Evolutionary conservation across 2,888 invertebrate species (phyloP).

Genomic region (Cerceris ruficornis): DNA sequence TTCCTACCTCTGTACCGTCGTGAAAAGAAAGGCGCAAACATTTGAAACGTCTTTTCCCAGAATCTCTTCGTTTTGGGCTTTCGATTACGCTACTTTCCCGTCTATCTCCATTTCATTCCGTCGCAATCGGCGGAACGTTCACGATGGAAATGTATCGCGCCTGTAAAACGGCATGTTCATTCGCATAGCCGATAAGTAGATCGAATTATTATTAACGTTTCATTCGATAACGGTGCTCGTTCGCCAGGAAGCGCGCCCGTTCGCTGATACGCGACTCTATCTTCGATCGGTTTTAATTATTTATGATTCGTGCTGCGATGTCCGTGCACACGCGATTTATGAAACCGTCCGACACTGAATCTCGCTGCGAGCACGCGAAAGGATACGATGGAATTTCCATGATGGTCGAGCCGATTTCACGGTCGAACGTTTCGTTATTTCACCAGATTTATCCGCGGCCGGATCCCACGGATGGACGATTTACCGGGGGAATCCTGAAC

Average conservation of each 20-base stretch:
- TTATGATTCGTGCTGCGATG: constrained; percentile 19
- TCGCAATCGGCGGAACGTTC: neutral
- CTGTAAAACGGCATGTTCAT: neutral
- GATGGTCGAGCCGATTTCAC: no score
- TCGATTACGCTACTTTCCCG: neutral
- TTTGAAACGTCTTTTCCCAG: no score
- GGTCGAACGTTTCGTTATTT: no score
- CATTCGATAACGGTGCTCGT: constrained; percentile 70
- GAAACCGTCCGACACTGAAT: neutral
- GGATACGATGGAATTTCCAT: no score
- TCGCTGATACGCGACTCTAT: constrained; percentile 37
- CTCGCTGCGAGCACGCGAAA: neutral
- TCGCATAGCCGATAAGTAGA: neutral
- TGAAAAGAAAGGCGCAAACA: no score
- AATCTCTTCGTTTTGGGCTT: neutral
- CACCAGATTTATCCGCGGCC: no score
- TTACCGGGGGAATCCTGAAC: no score
- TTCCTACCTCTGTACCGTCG: no score
- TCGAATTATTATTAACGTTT: constrained; percentile 42
- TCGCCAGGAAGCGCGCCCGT: constrained; percentile 71
- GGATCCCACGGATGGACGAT: no score
- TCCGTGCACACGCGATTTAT: neutral
- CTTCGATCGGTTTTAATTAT: constrained; percentile 38
- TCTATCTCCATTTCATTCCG: neutral
- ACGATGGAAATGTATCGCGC: neutral